Evolutionary conservation across 2,113 vertebrate genomes (phyloP).

Genomic region (Pitta sordida): DNA sequence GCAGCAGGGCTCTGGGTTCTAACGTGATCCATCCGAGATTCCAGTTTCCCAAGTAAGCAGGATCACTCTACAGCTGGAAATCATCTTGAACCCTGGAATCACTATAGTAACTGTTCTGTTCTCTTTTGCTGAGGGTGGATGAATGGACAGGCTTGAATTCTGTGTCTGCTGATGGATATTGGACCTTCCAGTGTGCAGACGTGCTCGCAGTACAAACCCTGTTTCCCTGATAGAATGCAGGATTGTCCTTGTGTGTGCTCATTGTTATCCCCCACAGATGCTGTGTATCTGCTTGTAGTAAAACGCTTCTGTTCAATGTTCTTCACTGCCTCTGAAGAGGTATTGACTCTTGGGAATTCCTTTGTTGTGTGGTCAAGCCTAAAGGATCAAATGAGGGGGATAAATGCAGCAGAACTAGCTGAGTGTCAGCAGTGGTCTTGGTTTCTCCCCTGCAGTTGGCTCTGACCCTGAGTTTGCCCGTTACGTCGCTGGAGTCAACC

Average conservation of each 20-base stretch:
- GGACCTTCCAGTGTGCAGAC: neutral
- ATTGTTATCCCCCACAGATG: neutral
- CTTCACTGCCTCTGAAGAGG: neutral
- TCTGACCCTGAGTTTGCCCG: conserved; percentile 97
- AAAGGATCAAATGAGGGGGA: conserved; percentile 9
- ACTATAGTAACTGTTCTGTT: neutral
- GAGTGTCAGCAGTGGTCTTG: conserved; percentile 62
- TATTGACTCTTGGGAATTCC: neutral
- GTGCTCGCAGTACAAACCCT: fast-evolving
- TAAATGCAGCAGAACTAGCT: conserved; percentile 42
- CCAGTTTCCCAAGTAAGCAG: neutral
- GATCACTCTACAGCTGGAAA: neutral
- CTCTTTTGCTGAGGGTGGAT: neutral
- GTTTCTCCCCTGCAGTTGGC: conserved; percentile 81
- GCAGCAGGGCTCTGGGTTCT: neutral
- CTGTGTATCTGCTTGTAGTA: neutral
- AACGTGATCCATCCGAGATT: neutral
- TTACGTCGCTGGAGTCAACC: conserved; percentile 95
- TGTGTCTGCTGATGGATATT: neutral
- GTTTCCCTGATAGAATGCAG: neutral
- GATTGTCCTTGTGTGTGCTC: neutral
- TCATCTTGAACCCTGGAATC: neutral
- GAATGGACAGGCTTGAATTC: neutral
- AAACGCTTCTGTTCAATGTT: neutral
- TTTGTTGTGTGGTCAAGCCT: conserved; percentile 37